Conservation (phyloP, 1,140 invertebrate species). For the Drosophila repletoides region DNA sequence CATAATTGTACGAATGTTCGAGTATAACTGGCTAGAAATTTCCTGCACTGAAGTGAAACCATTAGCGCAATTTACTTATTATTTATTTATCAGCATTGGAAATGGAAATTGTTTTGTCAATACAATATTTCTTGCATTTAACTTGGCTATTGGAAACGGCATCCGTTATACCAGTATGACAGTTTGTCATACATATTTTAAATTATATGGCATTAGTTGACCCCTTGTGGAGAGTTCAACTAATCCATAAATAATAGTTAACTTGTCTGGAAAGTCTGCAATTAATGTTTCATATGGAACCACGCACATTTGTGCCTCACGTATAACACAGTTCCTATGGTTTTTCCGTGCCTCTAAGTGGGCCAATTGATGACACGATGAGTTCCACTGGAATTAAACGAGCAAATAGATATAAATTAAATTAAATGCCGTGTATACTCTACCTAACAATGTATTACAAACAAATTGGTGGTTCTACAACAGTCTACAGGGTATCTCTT, state of each 20-base stretch:
- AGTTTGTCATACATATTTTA: background rate
- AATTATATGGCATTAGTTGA: background rate
- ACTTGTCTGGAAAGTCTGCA: background rate
- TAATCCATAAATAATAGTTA: slow-evolving; percentile 29
- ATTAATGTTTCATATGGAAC: background rate
- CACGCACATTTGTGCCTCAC: background rate
- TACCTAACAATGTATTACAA: too few relatives aligned
- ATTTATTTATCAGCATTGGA: slow-evolving; percentile 12
- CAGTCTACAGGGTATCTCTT: too few relatives aligned
- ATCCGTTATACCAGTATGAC: background rate
- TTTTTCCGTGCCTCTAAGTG: background rate
- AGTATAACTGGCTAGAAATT: slow-evolving; percentile 30
- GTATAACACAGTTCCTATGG: background rate
- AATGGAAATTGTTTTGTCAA: slow-evolving; percentile 26
- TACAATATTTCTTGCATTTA: slow-evolving; percentile 1
- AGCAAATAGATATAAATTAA: too few relatives aligned
- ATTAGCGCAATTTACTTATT: slow-evolving; percentile 40
- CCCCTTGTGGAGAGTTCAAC: background rate
- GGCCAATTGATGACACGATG: background rate
- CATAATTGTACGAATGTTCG: too few relatives aligned
- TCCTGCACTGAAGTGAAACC: slow-evolving; percentile 25
- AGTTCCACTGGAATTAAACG: background rate
- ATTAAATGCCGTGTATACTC: too few relatives aligned
- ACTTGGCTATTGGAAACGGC: background rate
- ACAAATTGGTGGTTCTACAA: too few relatives aligned